A percentile compares a stretch with the other conserved stretches of the same genome.
Evolutionary conservation across 2,888 invertebrate species (phyloP).

Genomic region (Carcina quercana): DNA sequence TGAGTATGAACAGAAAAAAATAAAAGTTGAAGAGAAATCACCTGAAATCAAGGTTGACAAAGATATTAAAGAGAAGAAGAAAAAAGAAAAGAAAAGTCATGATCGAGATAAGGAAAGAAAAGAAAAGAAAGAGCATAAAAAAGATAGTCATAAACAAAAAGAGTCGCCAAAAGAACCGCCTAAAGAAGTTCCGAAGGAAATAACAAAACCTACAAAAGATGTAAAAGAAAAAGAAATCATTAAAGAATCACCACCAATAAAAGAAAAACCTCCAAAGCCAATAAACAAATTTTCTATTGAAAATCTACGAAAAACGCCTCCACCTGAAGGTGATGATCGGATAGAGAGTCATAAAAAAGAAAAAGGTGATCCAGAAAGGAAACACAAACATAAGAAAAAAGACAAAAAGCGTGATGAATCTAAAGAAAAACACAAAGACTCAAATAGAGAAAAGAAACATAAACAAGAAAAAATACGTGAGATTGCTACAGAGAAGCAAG

Average conservation of each 20-base stretch:
- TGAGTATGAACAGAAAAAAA: conserved; percentile 50
- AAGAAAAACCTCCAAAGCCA: conserved; percentile 53
- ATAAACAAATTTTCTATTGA: conserved; percentile 64
- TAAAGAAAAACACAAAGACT: conserved; percentile 76
- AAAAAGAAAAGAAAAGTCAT: conserved; percentile 78
- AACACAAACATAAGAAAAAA: conserved; percentile 78
- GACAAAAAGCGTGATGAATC: conserved; percentile 79
- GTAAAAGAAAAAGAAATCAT: conserved; percentile 47
- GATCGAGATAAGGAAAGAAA: conserved; percentile 77
- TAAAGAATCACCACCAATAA: conserved; percentile 45
- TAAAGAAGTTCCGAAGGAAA: conserved; percentile 45
- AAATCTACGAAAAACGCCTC: conserved; percentile 63
- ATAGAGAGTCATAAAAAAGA: conserved; percentile 60
- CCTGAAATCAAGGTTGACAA: conserved; percentile 71
- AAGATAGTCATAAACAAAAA: conserved; percentile 68
- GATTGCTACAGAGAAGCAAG: conserved; percentile 61
- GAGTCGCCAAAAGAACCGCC: conserved; percentile 55
- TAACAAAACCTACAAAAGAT: conserved; percentile 43
- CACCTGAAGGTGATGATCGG: conserved; percentile 49
- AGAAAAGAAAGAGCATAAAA: conserved; percentile 72
- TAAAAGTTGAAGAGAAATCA: conserved; percentile 63
- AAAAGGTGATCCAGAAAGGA: conserved; percentile 67
- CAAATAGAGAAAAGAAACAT: conserved; percentile 64
- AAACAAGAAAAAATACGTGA: conserved; percentile 72
- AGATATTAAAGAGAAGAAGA: conserved; percentile 70